Conservation (phyloP, 2,888 invertebrate species). For the Temnothorax unifasciatus region DNA sequence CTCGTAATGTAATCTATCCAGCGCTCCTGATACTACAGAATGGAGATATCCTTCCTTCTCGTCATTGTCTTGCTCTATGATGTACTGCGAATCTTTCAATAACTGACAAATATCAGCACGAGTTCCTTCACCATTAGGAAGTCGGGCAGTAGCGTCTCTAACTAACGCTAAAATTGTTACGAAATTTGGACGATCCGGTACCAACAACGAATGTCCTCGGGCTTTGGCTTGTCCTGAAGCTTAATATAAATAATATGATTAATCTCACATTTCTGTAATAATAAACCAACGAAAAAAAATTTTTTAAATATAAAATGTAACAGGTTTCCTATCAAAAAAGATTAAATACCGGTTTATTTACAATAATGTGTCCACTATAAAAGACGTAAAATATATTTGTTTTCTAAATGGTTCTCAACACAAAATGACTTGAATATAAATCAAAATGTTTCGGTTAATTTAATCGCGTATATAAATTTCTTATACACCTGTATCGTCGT, state of each 20-base stretch:
- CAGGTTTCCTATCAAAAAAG: neutral
- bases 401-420: neutral
- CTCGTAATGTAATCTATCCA: slow-evolving; percentile 96
- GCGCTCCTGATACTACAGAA: slow-evolving; percentile 95
- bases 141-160: slow-evolving; percentile 96
- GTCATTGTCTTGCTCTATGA: slow-evolving; percentile 86
- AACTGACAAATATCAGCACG: slow-evolving; percentile 96
- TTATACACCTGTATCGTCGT: neutral
- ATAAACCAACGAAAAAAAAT: neutral
- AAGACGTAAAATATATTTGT: neutral
- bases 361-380: neutral
- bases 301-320: neutral
- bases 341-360: neutral
- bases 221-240: slow-evolving; percentile 88
- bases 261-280: neutral
- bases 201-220: slow-evolving; percentile 94
- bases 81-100: slow-evolving; percentile 92
- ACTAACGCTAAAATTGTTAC: slow-evolving; percentile 96
- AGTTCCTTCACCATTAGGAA: slow-evolving; percentile 98
- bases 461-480: neutral
- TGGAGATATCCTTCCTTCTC: slow-evolving; percentile 90
- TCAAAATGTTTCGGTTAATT: neutral
- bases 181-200: slow-evolving; percentile 94
- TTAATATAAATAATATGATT: slow-evolving; percentile 31
- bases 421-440: neutral